phyloP scores from a whole-genome alignment of 2,888 invertebrate species.

The Lymantria dispar region DNA sequence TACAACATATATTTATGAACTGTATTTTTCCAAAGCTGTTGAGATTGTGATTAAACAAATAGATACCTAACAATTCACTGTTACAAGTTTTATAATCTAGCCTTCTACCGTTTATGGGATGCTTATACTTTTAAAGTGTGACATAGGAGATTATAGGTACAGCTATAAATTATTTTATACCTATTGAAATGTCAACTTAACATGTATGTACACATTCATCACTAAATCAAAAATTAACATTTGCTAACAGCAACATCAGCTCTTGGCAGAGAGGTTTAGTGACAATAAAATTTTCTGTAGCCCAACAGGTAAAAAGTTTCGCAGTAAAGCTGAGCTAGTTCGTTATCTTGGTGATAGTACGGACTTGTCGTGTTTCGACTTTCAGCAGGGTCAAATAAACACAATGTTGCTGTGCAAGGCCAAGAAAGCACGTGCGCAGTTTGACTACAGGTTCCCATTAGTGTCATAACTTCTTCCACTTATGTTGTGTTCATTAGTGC shows the following conservation, averaged over 20 bases:
- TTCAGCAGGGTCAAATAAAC: constrained; percentile 90
- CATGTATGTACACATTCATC: constrained; percentile 41
- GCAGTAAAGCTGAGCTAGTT: constrained; percentile 91
- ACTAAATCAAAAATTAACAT: constrained; percentile 51
- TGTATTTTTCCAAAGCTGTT: too few relatives aligned
- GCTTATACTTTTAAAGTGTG: background rate
- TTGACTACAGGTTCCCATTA: constrained; percentile 85
- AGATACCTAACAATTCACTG: too few relatives aligned
- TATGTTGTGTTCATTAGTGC: constrained; percentile 80
- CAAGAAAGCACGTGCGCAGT: constrained; percentile 86
- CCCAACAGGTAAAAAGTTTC: constrained; percentile 91
- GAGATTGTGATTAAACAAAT: too few relatives aligned
- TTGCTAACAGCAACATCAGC: constrained; percentile 31
- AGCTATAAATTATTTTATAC: background rate
- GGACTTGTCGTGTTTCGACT: constrained; percentile 92
- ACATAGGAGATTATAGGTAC: background rate
- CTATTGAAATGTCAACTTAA: constrained; percentile 25
- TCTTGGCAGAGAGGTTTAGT: constrained; percentile 40
- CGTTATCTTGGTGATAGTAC: constrained; percentile 89
- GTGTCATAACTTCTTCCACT: constrained; percentile 67
- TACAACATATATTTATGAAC: too few relatives aligned
- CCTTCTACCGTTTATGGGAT: too few relatives aligned
- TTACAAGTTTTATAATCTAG: too few relatives aligned
- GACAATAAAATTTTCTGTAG: constrained; percentile 82
- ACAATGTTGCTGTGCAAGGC: constrained; percentile 86